Base-by-base conservation (phyloP, 1,140 invertebrate species). In the Microplitis demolitor region DNA sequence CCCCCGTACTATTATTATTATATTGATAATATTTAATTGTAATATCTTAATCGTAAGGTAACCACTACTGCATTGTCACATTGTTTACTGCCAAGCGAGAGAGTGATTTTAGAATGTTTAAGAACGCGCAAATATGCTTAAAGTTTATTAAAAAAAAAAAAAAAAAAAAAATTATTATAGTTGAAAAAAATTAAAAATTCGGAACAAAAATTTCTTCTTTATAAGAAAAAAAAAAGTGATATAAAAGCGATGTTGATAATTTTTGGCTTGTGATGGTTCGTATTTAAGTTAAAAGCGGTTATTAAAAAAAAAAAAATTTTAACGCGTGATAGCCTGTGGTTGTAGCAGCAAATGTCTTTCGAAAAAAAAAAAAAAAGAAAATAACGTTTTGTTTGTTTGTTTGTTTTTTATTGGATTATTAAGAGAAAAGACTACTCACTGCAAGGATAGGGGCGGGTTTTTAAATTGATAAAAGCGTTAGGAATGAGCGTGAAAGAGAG, bases 11-110 rank as follows among this genome's bases (percentile, higher is more conserved):
- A 86, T 83, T 82, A 81, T 77, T 81, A 73, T 66, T 77, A 45
- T 45, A 54, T 58, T 58, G 16, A 58, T 58, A 58, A 77, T 72
- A 78, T 75, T 75, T 78, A 78, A 81, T 77, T 80, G 79, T 83
- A 83, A 83, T 84, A 81, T 84, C 79, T 77, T 84, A 87, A 83
- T 83, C 56, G 53, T 72, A 72, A 58, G 39, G 50, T 72, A 87
- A 86, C 82, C 81, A 85, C 84, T 85, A 87, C 82, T 87, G 84
- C 85, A 87, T 87, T 87, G 85, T 87, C 86, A 87, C 83, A 86
- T 87, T 87, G 84, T 87, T 86, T 82, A 86, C 86, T 87, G 86
- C 84, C 86, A 87, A 87, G 81, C 82, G 81, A 86, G 69, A 71
- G 67, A 75, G 64, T 56, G 58, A 67, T 74, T 76, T 71, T 56